phyloP scores from a whole-genome alignment of 37 sponge, comb jelly and placozoan genomes.

The Theonella swinhoei region DNA sequence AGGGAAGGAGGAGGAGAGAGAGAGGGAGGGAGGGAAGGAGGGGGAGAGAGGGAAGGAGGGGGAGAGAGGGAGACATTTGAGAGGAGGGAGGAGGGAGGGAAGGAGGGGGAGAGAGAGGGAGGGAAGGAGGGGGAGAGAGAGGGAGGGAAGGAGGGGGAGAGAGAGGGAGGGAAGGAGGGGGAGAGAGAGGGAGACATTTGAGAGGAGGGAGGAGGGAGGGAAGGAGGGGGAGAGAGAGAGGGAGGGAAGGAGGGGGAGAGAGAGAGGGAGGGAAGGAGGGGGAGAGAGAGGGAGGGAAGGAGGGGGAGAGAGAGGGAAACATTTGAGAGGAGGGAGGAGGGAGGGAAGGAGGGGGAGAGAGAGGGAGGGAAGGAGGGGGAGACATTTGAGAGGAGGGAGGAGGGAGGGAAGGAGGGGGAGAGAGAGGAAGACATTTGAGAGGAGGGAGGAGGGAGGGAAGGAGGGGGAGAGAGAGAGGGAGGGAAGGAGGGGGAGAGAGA shows the following conservation, averaged over 20 bases:
- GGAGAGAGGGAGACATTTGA: background rate
- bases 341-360: background rate
- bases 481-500: background rate
- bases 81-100: constrained; percentile 1
- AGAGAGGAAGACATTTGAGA: background rate
- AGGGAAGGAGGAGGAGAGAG: background rate
- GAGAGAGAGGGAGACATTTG: background rate
- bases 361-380: background rate
- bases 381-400: background rate
- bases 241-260: constrained; percentile 4
- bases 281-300: background rate
- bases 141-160: constrained; percentile 10
- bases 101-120: background rate
- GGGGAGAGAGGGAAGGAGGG: background rate
- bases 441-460: background rate
- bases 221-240: background rate
- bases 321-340: background rate
- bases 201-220: background rate
- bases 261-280: constrained; percentile 9
- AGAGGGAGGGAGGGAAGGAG: background rate
- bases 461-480: background rate
- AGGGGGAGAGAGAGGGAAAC: background rate
- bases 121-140: background rate
- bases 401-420: background rate
- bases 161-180: background rate